These are phyloP conservation scores for Genyomyrus donnyi DNA, from an alignment of 2,113 vertebrate genomes.

Conservation along the genomic window DNA sequence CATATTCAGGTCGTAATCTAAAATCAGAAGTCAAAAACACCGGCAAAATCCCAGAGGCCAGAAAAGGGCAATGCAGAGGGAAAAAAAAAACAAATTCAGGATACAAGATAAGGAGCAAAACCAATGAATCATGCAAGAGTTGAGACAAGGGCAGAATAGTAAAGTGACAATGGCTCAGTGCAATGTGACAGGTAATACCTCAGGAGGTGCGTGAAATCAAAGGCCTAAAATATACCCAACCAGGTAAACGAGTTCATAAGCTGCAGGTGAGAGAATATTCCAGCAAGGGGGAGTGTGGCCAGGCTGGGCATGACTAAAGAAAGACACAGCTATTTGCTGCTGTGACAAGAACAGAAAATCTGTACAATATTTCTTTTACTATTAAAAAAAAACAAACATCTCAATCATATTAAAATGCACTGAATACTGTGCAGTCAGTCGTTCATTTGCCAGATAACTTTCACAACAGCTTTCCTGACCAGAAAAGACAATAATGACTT, in stretches of 20 bases:
- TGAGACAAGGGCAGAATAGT: neutral
- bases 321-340: neutral
- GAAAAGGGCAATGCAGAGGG: neutral
- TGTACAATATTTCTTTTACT: neutral
- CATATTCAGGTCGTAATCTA: neutral
- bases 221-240: neutral
- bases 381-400: neutral
- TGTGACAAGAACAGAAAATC: neutral
- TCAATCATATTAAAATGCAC: neutral
- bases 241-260: neutral
- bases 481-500: neutral
- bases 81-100: slow-evolving; percentile 1
- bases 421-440: neutral
- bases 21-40: neutral
- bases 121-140: neutral
- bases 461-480: neutral
- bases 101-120: neutral
- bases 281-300: neutral
- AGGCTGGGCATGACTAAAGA: neutral
- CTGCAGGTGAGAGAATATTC: neutral
- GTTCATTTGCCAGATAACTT: neutral
- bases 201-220: neutral
- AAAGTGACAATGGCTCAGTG: neutral
- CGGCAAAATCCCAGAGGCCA: neutral
- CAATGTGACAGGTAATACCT: neutral